Conservation (phyloP, 2,888 invertebrate species). For the Caenorhabditis wallacei region DNA sequence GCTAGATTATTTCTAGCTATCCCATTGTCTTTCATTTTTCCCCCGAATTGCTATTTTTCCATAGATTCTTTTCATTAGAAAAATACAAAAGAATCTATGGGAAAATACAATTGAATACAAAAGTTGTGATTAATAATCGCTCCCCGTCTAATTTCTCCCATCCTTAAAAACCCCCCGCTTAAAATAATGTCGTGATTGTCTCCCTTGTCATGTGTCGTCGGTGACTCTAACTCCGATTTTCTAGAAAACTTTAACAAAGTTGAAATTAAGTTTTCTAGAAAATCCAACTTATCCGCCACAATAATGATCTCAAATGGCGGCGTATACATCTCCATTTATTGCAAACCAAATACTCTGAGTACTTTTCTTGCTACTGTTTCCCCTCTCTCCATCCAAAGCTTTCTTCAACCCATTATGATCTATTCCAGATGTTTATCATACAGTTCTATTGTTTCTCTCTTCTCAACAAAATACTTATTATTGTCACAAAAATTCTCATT, state of each 20-base stretch:
- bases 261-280: slow-evolving; percentile 9
- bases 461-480: slow-evolving; percentile 27
- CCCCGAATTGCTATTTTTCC: background rate
- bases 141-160: slow-evolving; percentile 12
- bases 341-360: slow-evolving; percentile 38
- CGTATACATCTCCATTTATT: slow-evolving; percentile 11
- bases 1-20: slow-evolving; percentile 28
- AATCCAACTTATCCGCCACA: slow-evolving; percentile 49
- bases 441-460: slow-evolving; percentile 33
- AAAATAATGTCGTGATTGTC: slow-evolving; percentile 47
- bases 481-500: slow-evolving; percentile 22
- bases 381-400: slow-evolving; percentile 59
- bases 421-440: slow-evolving; percentile 49
- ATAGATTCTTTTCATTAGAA: background rate
- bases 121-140: slow-evolving; percentile 47
- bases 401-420: slow-evolving; percentile 59
- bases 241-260: background rate
- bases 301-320: slow-evolving; percentile 63
- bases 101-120: slow-evolving; percentile 6
- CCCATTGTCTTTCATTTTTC: slow-evolving; percentile 46
- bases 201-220: slow-evolving; percentile 47
- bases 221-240: slow-evolving; percentile 60
- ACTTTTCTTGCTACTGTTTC: slow-evolving; percentile 44
- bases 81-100: background rate
- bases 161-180: slow-evolving; percentile 24